Base-by-base conservation (phyloP, 2,113 vertebrate species). In the Otis tarda region DNA sequence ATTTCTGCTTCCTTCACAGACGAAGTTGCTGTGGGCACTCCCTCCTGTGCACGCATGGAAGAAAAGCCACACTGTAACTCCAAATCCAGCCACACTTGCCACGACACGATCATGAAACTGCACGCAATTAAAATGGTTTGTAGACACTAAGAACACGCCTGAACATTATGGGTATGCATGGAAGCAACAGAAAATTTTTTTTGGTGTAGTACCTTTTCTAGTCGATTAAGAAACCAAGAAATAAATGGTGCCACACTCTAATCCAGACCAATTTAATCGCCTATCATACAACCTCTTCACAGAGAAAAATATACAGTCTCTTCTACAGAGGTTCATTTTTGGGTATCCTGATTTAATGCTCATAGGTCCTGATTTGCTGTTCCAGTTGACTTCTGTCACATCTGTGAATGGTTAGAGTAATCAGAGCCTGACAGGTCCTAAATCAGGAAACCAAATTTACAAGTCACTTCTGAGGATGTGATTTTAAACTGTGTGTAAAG, bases 91-190 rank as follows among this genome's bases (percentile, higher is more conserved):
- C 91, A 96, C 80, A 95, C 92, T 96, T 97, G 95, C 94, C 95
- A 97, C 92, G 90, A 97, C 92, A 97, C 1, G 97, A 97, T 95
- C 94, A 81, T 77, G 96, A 95, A 93, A 93, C 83, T 92, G 93
- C 88, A 92, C 0, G 57, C 73, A 97, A 97, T 96, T 96, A 96
- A 94, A 96, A 75, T 81, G 59, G 76, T 81, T 88, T 93, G 77
- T 21, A 95, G 90, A 87, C 41, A 47, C 50, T 43, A 59, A 95
- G 96, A 95, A 96, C 96, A 97, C 83, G 95, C 80, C 90, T 94
- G 86, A 94, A 96, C 89, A 77, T 96, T 94, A 94, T 39, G 82
- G 19, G 47, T 96, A 90, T 50, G 69, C 64, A 81, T 82, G 35
- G 64, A 95, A 97, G 84, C 63, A 95, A 94, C 14, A 63, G 81